Conservation (phyloP, 2,888 invertebrate species). For the Linnaemya vulpina region DNA sequence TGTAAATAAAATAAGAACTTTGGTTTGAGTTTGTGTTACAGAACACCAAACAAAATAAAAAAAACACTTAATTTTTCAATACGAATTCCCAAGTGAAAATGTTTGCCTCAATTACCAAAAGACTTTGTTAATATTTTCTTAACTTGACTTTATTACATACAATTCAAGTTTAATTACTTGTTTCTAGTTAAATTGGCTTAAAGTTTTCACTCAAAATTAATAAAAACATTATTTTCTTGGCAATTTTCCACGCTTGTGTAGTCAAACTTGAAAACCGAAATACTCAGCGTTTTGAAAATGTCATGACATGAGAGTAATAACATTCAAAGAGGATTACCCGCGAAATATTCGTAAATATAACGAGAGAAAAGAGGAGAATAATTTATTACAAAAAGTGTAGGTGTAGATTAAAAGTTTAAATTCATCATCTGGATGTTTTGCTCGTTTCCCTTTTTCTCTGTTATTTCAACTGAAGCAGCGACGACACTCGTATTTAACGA, state of each 20-base stretch:
- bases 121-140: not conserved
- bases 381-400: constrained; percentile 2
- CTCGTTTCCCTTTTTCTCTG: not conserved
- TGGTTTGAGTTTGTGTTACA: too few relatives aligned
- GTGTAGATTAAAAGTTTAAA: constrained; percentile 45
- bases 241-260: constrained; percentile 9
- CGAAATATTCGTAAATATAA: constrained; percentile 12
- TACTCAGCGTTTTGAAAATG: constrained; percentile 53
- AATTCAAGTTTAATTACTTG: constrained; percentile 34
- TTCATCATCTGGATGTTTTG: constrained; percentile 27
- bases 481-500: not conserved
- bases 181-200: constrained; percentile 2
- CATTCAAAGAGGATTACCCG: constrained; percentile 61
- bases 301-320: constrained; percentile 58
- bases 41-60: too few relatives aligned
- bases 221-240: constrained; percentile 27
- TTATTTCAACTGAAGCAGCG: not conserved
- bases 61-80: too few relatives aligned
- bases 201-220: constrained; percentile 31
- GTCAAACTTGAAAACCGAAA: constrained; percentile 14
- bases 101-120: too few relatives aligned
- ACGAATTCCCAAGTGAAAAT: too few relatives aligned
- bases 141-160: not conserved
- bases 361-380: not conserved
- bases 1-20: too few relatives aligned